Conservation (phyloP, 1,140 invertebrate species). For the Achatina immaculata region DNA sequence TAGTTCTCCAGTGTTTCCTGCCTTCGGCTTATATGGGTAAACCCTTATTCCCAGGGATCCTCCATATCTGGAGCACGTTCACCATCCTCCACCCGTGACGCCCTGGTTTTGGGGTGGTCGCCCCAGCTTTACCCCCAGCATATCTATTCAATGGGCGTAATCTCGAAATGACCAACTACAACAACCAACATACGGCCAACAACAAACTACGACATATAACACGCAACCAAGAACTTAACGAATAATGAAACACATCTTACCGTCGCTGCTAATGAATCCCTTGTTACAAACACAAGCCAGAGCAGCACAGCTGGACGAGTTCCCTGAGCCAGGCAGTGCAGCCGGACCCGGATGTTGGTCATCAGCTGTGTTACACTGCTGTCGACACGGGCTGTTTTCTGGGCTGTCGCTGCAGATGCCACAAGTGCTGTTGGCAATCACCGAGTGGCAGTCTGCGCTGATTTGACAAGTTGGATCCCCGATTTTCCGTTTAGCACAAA, state of each 20-base stretch:
- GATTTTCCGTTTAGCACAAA: background rate
- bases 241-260: background rate
- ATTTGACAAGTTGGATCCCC: background rate
- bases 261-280: background rate
- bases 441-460: background rate
- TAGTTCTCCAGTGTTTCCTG: no score
- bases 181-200: no score
- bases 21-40: no score
- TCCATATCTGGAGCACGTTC: no score
- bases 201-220: no score
- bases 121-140: no score
- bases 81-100: no score
- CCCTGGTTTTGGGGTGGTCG: no score
- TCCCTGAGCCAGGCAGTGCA: background rate
- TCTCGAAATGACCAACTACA: no score
- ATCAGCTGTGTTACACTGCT: background rate
- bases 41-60: no score
- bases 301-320: background rate
- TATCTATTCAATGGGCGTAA: no score
- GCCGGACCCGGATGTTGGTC: background rate
- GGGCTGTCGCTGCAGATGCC: background rate
- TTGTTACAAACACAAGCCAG: background rate
- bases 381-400: background rate
- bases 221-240: no score
- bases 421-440: slow-evolving; percentile 17